Percentiles rank a stretch among this genome's conserved stretches.
These are phyloP conservation scores for Siniperca undulata DNA, from an alignment of 2,797 vertebrate genomes.

Conservation along the genomic window DNA sequence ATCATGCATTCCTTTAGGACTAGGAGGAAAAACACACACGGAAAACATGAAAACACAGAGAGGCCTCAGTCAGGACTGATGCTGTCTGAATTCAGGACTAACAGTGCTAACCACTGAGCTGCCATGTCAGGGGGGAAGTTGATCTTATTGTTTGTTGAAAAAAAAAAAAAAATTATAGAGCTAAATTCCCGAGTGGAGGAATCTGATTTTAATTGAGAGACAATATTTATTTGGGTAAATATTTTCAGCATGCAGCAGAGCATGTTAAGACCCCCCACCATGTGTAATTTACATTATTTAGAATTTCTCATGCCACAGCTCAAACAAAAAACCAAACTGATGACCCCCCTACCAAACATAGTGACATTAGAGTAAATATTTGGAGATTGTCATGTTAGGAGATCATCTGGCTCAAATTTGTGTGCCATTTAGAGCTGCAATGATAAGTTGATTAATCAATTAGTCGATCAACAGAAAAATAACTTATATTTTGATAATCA, in stretches of 20 bases:
- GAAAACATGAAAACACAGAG: not conserved
- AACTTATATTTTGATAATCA: no score
- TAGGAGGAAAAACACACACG: not conserved
- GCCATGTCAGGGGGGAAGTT: no score
- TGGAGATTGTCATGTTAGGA: no score
- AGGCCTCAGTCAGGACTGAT: not conserved
- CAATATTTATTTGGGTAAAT: not conserved
- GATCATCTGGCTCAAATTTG: no score
- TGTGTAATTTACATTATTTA: not conserved
- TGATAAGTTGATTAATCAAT: no score
- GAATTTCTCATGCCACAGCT: not conserved
- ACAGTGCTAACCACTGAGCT: not conserved
- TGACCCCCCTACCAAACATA: no score
- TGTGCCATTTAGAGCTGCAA: no score
- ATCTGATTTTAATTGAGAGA: not conserved
- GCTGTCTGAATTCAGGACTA: not conserved
- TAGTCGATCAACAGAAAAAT: no score
- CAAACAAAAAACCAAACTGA: not conserved
- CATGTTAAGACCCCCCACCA: not conserved
- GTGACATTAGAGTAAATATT: no score
- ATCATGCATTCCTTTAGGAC: not conserved
- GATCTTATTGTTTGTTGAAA: not conserved
- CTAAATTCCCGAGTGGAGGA: not conserved
- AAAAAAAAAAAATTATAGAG: not conserved
- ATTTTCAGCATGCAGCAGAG: not conserved